A percentile compares a stretch with the other conserved stretches of the same genome.
Conservation (phyloP, 64 coral and sea anemone species). For the Exaiptasia diaphana region DNA sequence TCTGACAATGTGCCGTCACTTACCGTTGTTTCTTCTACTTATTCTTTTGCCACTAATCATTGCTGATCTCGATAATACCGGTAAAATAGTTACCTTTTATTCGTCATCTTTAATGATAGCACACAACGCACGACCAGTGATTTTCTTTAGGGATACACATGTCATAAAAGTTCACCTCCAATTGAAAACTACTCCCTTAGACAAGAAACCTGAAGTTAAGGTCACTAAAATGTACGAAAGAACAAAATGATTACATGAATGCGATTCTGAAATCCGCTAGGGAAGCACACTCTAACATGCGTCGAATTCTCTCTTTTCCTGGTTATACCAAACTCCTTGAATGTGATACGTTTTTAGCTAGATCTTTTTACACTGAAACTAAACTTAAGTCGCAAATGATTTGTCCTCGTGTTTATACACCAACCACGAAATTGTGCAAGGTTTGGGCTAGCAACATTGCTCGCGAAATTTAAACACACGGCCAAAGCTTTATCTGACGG, state of each 20-base stretch:
- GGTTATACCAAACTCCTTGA: conserved; percentile 18
- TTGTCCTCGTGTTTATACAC: conserved; percentile 19
- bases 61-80: background rate
- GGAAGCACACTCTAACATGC: background rate
- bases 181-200: background rate
- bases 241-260: background rate
- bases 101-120: background rate
- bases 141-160: background rate
- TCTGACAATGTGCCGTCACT: too few relatives aligned
- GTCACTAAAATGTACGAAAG: background rate
- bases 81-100: conserved; percentile 1
- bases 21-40: too few relatives aligned
- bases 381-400: background rate
- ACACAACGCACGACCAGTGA: background rate
- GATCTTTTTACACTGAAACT: background rate
- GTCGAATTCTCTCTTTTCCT: conserved; percentile 7
- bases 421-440: conserved; percentile 1
- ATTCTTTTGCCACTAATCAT: too few relatives aligned
- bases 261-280: background rate
- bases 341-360: conserved; percentile 3
- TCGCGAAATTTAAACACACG: too few relatives aligned
- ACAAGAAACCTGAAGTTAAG: background rate
- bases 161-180: background rate
- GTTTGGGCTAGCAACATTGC: too few relatives aligned
- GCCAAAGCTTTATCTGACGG: conserved; percentile 10